These are phyloP conservation scores for Drosophila nr. perissopoda DNA, from an alignment of 2,888 invertebrate genomes.

Conservation along the genomic window DNA sequence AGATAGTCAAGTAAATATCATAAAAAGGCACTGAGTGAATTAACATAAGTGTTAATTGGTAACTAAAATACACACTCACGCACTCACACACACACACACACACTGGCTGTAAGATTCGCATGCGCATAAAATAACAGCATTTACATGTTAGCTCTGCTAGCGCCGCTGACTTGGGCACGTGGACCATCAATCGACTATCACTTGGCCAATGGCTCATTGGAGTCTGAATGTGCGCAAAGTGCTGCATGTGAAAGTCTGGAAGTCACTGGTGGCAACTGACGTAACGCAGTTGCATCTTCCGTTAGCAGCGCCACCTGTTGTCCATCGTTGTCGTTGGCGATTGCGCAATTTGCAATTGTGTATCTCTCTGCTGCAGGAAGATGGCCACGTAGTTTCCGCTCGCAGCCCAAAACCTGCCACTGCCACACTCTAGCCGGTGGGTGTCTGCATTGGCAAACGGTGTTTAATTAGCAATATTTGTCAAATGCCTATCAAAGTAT, in stretches of 20 bases:
- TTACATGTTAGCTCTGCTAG: conserved; percentile 25
- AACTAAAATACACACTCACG: conserved; percentile 6
- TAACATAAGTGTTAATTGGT: conserved; percentile 67
- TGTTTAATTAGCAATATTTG: conserved; percentile 72
- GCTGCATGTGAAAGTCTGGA: conserved; percentile 46
- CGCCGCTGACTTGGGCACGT: not conserved
- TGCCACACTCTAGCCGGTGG: conserved; percentile 11
- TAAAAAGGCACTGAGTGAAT: conserved; percentile 59
- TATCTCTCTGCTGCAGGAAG: conserved; percentile 55
- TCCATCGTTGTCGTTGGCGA: conserved; percentile 34
- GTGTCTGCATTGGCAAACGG: conserved; percentile 23
- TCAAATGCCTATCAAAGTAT: conserved; percentile 59
- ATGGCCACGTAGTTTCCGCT: conserved; percentile 55
- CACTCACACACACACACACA: conserved; percentile 7
- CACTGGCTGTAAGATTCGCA: conserved; percentile 39
- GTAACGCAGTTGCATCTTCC: conserved; percentile 68
- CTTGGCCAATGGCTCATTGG: conserved; percentile 20
- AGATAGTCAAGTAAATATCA: conserved; percentile 43
- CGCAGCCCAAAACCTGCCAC: conserved; percentile 7
- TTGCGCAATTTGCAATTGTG: conserved; percentile 70
- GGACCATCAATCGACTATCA: conserved; percentile 12
- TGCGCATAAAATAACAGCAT: conserved; percentile 52
- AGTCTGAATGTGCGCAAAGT: conserved; percentile 6
- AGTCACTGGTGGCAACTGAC: conserved; percentile 37
- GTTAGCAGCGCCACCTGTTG: conserved; percentile 27